Base-by-base conservation (phyloP, 2,113 vertebrate genomes). In the Climacteris rufus region DNA sequence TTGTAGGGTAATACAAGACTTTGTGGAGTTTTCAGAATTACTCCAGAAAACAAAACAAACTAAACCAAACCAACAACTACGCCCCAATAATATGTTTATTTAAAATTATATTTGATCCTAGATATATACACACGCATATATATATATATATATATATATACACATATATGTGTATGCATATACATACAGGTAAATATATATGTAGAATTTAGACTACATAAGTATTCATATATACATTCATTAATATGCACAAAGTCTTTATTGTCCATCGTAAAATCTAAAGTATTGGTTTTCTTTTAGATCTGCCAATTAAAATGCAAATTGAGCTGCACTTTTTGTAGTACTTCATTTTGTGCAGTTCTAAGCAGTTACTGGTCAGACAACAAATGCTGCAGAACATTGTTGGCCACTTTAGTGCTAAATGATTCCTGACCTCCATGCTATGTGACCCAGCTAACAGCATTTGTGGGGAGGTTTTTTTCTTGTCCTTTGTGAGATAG, bases 41-140 rank as follows among this genome's bases (percentile, higher is more conserved):
- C 3, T 16, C 7, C 35, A 2, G 21, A 7, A 28, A 10, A 74
- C n/a, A 53, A 33, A 0, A 4, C 40, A 70, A 21, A 7, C 4
- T 21, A 39, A 30, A 23, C 7, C 9, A 56, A 39, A 59, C 5
- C 4, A 44, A 54, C 6, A 31, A 39, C 3, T 28, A 2, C 3
- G 0, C 2, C 10, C 9, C 5, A 42, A 64, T 6, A 6, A 71
- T 25, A 56, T 10, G 24, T 42, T 42, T 44, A 4, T 40, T 50
- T 49, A 40, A 59, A 65, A 2, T n/a, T 35, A 10, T 42, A 39
- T 53, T 19, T 31, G 33, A 30, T n/a, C 14, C 9, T 16, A 23
- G 11, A 37, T 15, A 15, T 40, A 39, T 9, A 42, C 42, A 42
- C 42, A 42, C 42, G 15, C 8, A 40, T 60, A 22, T 9, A 20